A percentile compares a stretch with the other conserved stretches of the same genome.
These are phyloP conservation scores for Melanotus villosus DNA, from an alignment of 2,888 invertebrate species.

Conservation along the genomic window DNA sequence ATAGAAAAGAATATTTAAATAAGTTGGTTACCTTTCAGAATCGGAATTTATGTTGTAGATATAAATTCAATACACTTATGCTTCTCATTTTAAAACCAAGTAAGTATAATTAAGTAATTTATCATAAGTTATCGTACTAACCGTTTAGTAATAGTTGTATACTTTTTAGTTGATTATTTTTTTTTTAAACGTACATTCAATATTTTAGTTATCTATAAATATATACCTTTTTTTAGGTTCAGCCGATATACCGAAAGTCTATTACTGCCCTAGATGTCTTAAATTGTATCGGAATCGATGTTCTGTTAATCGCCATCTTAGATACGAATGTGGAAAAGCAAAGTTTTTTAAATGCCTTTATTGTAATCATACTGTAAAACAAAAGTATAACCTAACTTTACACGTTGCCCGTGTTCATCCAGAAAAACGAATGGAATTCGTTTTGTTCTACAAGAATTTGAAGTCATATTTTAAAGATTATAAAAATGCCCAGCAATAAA, in stretches of 20 bases:
- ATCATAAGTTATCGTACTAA: too few relatives aligned
- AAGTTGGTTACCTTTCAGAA: too few relatives aligned
- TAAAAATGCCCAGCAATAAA: background rate
- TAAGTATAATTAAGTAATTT: too few relatives aligned
- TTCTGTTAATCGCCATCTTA: constrained; percentile 44
- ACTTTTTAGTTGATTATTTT: too few relatives aligned
- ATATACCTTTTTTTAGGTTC: background rate
- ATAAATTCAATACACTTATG: too few relatives aligned
- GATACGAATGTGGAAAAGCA: constrained; percentile 74
- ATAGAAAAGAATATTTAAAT: too few relatives aligned
- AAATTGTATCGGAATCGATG: constrained; percentile 45
- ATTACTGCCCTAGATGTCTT: constrained; percentile 41
- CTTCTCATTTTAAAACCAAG: too few relatives aligned
- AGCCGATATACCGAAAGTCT: too few relatives aligned
- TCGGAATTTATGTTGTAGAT: too few relatives aligned
- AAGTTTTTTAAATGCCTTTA: constrained; percentile 83
- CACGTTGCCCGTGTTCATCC: background rate
- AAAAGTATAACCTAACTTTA: background rate
- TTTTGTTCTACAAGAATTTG: background rate
- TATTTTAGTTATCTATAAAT: too few relatives aligned
- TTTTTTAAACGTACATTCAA: too few relatives aligned
- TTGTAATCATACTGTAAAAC: constrained; percentile 64
- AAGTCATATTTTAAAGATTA: background rate
- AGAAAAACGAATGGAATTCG: background rate
- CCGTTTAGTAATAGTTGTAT: too few relatives aligned